These are phyloP conservation scores for Myrmophylax atrothorax DNA, from an alignment of 2,113 vertebrate genomes.

Conservation along the genomic window DNA sequence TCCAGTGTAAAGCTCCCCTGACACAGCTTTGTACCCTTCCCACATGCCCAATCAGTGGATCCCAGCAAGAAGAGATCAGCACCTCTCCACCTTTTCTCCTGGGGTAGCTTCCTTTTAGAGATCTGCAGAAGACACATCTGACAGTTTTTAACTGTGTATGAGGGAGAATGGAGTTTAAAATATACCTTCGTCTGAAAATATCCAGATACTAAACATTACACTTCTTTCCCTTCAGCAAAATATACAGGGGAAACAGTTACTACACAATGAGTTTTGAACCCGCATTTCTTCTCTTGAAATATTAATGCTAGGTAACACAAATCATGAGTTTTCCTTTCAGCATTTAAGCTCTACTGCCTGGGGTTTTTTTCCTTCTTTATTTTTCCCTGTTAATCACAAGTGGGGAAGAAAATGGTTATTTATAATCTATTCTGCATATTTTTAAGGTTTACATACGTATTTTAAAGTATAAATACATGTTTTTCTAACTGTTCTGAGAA, in stretches of 20 bases:
- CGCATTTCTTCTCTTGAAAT: background rate
- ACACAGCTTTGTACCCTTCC: background rate
- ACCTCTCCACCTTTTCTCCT: background rate
- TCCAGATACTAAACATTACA: background rate
- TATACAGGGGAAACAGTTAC: background rate
- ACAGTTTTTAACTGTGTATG: background rate
- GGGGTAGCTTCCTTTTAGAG: background rate
- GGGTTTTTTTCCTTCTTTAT: background rate
- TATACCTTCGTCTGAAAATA: background rate
- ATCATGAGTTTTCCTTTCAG: background rate
- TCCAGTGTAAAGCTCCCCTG: background rate
- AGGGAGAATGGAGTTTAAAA: background rate
- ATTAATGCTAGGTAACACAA: background rate
- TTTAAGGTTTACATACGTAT: background rate
- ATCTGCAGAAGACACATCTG: background rate
- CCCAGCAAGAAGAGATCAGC: background rate
- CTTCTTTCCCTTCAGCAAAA: background rate
- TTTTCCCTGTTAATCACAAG: background rate
- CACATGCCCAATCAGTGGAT: accelerated
- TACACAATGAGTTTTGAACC: background rate
- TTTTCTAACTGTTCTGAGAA: background rate
- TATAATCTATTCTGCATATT: background rate
- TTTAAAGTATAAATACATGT: background rate
- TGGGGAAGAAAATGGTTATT: background rate
- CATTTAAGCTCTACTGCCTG: background rate